Base-by-base conservation (phyloP, 2,888 invertebrate genomes). In the Mellilla xanthometata region DNA sequence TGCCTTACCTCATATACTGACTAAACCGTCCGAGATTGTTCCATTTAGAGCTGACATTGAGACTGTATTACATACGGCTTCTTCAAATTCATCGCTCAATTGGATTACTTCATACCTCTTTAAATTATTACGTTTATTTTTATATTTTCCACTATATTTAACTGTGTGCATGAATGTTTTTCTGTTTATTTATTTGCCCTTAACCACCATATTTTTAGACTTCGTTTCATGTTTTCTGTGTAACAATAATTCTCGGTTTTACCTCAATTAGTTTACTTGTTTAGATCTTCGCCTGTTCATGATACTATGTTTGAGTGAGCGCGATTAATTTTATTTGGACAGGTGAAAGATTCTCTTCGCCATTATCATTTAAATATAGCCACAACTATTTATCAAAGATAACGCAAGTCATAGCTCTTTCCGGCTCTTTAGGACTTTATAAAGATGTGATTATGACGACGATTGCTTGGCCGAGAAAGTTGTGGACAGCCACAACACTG, bases 131-230 rank as follows among this genome's bases (percentile, higher is more conserved):
- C 35, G 45, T 56, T 51, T 56, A 54, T 34, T 45, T 58, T 45
- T 56, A 42, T 57, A 63, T 54, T 56, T 58, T 54, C 54, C 60
- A 58, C 48, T 56, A 48, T 49, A 53, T 56, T n/a, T 52, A 62
- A 56, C 62, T 61, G 55, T 72, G 70, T 79, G 78, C 79, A 79
- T 78, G 81, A 70, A 67, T 74, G 76, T 76, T 73, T 64, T 68
- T 68, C 62, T 58, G 65, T 68, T 69, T 63, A 63, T 66, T 66
- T 63, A 65, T 71, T 62, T 71, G 79, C 76, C 76, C 78, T 62
- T 81, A 79, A 82, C 81, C 77, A 80, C 80, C 76, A 78, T 80
- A 81, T 80, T 80, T 34, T 40, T 29, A 36, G 51, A 47, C 51
- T 12, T 33, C 32, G 39, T 19, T 24, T 30, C 7, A 39, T 36